Percentiles rank a stretch among this genome's conserved stretches.
These are phyloP conservation scores for Vanessa cardui DNA, from an alignment of 2,888 invertebrate species.

Conservation along the genomic window DNA sequence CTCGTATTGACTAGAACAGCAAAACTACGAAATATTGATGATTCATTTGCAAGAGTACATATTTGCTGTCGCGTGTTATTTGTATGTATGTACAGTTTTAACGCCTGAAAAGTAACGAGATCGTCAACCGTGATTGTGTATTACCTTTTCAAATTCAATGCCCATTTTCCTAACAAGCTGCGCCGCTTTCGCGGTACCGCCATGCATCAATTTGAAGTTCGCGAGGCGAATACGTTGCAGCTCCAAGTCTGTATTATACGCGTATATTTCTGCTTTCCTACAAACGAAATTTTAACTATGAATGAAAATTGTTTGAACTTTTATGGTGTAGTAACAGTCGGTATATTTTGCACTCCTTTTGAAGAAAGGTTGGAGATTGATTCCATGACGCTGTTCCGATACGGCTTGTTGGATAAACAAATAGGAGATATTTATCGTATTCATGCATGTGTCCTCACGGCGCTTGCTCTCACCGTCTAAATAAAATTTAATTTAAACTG, in stretches of 20 bases:
- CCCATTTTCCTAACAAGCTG: conserved; percentile 71
- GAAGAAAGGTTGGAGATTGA: too few species aligned
- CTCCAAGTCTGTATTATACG: conserved; percentile 70
- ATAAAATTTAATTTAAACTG: too few species aligned
- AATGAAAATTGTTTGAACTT: not conserved
- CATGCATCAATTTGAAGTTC: conserved; percentile 68
- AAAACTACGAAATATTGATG: too few species aligned
- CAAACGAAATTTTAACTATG: not conserved
- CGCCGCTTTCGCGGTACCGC: conserved; percentile 58
- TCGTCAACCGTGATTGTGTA: not conserved
- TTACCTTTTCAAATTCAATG: conserved; percentile 70
- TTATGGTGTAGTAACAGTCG: too few species aligned
- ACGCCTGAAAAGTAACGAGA: not conserved
- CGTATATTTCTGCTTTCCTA: conserved; percentile 70
- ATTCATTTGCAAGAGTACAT: not conserved
- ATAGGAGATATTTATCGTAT: too few species aligned
- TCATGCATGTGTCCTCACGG: too few species aligned
- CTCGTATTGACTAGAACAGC: too few species aligned
- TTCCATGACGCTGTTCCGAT: too few species aligned
- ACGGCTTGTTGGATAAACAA: too few species aligned
- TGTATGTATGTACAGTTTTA: not conserved
- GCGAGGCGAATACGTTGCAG: conserved; percentile 67
- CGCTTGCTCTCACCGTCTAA: too few species aligned
- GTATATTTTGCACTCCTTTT: not conserved
- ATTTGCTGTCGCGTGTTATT: not conserved